A percentile compares a stretch with the other conserved stretches of the same genome.
Conservation (phyloP, 1,140 invertebrate genomes). For the Heterodera schachtii region DNA sequence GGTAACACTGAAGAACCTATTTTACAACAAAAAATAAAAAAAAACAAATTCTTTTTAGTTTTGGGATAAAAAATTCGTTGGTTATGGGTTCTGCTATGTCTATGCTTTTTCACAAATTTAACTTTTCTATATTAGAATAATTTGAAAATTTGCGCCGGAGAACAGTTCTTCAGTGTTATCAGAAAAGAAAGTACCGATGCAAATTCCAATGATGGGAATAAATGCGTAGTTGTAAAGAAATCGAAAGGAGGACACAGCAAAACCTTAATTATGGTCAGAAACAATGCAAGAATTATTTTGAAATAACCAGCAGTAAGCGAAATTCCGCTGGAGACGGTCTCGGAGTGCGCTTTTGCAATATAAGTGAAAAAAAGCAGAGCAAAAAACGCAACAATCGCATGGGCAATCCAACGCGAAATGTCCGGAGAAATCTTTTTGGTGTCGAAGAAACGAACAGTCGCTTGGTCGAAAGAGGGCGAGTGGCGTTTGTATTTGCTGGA, state of each 20-base stretch:
- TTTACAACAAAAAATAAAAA: background rate
- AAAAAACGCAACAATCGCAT: slow-evolving; percentile 32
- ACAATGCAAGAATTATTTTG: slow-evolving; percentile 3
- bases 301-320: slow-evolving; percentile 38
- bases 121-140: too few relatives aligned
- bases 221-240: slow-evolving; percentile 57
- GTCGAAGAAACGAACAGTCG: background rate
- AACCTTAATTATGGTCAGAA: background rate
- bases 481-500: slow-evolving; percentile 35
- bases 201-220: slow-evolving; percentile 37
- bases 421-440: slow-evolving; percentile 15
- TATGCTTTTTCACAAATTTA: too few relatives aligned
- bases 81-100: too few relatives aligned
- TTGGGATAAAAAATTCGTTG: too few relatives aligned
- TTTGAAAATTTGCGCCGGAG: too few relatives aligned
- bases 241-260: slow-evolving; percentile 12
- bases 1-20: too few relatives aligned
- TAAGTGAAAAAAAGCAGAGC: slow-evolving; percentile 43
- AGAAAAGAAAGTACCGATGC: slow-evolving; percentile 31
- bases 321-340: slow-evolving; percentile 28
- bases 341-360: slow-evolving; percentile 44
- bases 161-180: too few relatives aligned
- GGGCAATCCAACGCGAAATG: slow-evolving; percentile 32
- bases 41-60: too few relatives aligned
- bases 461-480: background rate